Evolutionary conservation across 2,797 vertebrate species (phyloP).

Genomic region (Paguma larvata): DNA sequence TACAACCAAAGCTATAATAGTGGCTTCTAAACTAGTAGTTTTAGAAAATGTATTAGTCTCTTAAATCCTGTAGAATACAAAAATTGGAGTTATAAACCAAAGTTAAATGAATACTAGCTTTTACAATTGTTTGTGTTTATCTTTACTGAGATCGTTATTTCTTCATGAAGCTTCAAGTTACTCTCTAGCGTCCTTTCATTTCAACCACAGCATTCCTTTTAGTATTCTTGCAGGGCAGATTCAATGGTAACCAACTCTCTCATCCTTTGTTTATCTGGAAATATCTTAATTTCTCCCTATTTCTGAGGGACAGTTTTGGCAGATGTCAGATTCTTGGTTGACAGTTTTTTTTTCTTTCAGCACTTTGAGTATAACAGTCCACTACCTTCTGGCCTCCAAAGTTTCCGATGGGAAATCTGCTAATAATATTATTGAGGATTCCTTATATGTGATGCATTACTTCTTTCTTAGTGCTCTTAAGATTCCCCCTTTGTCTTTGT

Average conservation of each 20-base stretch:
- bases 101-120: background rate
- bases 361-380: background rate
- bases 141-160: background rate
- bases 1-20: background rate
- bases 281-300: background rate
- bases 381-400: background rate
- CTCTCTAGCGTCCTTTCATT: background rate
- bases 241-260: background rate
- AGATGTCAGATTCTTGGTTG: background rate
- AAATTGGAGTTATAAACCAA: background rate
- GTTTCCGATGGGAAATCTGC: background rate
- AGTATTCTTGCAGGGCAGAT: background rate
- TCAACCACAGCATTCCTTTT: background rate
- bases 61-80: background rate
- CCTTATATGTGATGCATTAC: background rate
- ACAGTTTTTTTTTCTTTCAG: background rate
- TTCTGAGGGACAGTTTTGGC: background rate
- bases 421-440: background rate
- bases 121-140: background rate
- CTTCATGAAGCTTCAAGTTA: background rate
- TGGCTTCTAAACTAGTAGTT: background rate
- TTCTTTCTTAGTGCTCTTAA: background rate
- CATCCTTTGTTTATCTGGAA: background rate
- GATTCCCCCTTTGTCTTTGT: background rate
- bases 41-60: background rate